These are phyloP conservation scores for Apeira syringaria DNA, from an alignment of 2,888 invertebrate species.

Conservation along the genomic window DNA sequence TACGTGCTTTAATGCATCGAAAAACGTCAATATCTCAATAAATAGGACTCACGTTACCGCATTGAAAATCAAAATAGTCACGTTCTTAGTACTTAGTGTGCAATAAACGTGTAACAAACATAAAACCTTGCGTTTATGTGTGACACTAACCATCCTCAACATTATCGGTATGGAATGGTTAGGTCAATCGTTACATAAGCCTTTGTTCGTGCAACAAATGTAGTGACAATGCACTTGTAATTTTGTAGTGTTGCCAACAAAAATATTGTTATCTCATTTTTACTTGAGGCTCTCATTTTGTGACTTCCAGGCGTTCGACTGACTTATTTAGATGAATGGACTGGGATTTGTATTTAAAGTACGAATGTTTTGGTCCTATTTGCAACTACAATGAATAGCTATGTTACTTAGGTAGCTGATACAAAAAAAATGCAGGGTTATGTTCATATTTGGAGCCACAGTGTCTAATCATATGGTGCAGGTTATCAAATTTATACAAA, in stretches of 20 bases:
- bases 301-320: too few relatives aligned
- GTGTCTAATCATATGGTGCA: too few relatives aligned
- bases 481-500: too few relatives aligned
- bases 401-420: too few relatives aligned
- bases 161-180: constrained; percentile 31
- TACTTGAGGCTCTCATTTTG: too few relatives aligned
- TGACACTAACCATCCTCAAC: constrained; percentile 58
- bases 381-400: too few relatives aligned
- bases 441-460: too few relatives aligned
- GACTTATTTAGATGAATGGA: too few relatives aligned
- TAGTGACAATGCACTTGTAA: constrained; percentile 21
- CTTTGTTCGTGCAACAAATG: constrained; percentile 30
- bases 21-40: not conserved
- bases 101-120: constrained; percentile 11
- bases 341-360: too few relatives aligned
- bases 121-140: constrained; percentile 29
- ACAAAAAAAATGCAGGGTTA: too few relatives aligned
- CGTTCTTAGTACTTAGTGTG: constrained; percentile 8
- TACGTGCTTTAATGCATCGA: constrained; percentile 7
- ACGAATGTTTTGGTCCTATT: too few relatives aligned
- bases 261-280: constrained; percentile 1
- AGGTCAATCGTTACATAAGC: constrained; percentile 30
- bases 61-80: constrained; percentile 13
- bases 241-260: constrained; percentile 4
- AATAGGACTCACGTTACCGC: constrained; percentile 1